Conservation (phyloP, 2,888 invertebrate species). For the Platerodrilus igneus region DNA sequence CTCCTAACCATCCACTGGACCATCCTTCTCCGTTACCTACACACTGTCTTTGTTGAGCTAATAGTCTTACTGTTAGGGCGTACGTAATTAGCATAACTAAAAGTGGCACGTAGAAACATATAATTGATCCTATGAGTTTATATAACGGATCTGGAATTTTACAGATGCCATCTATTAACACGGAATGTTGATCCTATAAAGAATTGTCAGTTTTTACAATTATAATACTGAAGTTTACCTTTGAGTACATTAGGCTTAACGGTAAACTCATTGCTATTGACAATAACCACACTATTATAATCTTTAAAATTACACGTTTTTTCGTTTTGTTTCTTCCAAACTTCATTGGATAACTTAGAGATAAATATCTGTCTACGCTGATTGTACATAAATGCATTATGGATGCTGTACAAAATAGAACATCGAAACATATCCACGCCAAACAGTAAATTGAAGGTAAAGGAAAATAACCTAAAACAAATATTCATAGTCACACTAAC, state of each 20-base stretch:
- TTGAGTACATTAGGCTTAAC: conserved; percentile 81
- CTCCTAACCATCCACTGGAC: conserved; percentile 68
- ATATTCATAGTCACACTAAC: too few relatives aligned
- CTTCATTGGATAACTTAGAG: conserved; percentile 88
- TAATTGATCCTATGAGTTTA: conserved; percentile 89
- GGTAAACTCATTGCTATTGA: conserved; percentile 90
- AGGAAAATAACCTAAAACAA: conserved; percentile 72
- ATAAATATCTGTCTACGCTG: conserved; percentile 90
- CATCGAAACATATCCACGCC: conserved; percentile 93
- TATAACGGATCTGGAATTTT: conserved; percentile 85
- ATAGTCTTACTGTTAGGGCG: conserved; percentile 80
- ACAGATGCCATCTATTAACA: conserved; percentile 77
- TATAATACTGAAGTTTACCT: conserved; percentile 53
- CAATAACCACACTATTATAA: conserved; percentile 88
- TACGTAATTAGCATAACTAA: conserved; percentile 95
- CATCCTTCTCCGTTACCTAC: conserved; percentile 66
- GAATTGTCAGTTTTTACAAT: conserved; percentile 5
- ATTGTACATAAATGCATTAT: conserved; percentile 97
- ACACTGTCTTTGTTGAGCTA: conserved; percentile 79
- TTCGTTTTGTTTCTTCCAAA: conserved; percentile 87
- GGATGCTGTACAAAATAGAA: conserved; percentile 92
- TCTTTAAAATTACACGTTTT: conserved; percentile 80
- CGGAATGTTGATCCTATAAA: conserved; percentile 74
- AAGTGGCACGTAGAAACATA: conserved; percentile 94
- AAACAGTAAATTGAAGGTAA: conserved; percentile 81